Conservation (phyloP, 2,797 vertebrate species). For the Premnoplex brunnescens region DNA sequence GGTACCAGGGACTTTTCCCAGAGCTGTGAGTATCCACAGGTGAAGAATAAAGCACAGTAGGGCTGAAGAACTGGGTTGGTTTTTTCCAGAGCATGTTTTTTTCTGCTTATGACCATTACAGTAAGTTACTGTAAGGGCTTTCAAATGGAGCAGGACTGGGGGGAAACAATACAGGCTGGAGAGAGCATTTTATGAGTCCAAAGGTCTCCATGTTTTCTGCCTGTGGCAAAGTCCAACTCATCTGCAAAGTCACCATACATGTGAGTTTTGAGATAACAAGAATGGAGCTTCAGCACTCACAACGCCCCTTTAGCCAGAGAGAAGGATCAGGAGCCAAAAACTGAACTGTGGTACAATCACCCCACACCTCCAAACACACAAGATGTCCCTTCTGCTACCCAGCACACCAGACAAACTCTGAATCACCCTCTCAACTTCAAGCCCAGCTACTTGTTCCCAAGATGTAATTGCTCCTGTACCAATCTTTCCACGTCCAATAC, state of each 20-base stretch:
- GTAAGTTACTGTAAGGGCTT: not conserved
- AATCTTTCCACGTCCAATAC: not conserved
- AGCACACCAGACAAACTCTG: not conserved
- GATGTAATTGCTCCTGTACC: not conserved
- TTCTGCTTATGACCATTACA: not conserved
- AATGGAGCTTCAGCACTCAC: not conserved
- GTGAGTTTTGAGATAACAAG: not conserved
- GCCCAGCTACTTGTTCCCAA: not conserved
- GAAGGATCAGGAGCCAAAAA: not conserved
- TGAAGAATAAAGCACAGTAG: fast-evolving
- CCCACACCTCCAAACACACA: not conserved
- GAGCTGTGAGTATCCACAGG: not conserved
- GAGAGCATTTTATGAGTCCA: not conserved
- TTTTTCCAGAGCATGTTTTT: fast-evolving
- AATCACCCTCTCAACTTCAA: not conserved
- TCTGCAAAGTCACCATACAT: not conserved
- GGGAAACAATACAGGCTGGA: not conserved
- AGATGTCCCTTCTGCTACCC: not conserved
- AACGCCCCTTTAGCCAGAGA: not conserved
- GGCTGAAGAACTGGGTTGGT: not conserved
- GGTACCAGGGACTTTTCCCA: too few species aligned
- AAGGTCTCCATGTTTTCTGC: not conserved
- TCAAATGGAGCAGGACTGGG: not conserved
- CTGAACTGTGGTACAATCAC: not conserved
- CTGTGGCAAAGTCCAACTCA: not conserved